Percentiles rank a stretch among this genome's conserved stretches.
Evolutionary conservation across 2,113 vertebrate genomes (phyloP).

Genomic region (Macquaria ambigua): DNA sequence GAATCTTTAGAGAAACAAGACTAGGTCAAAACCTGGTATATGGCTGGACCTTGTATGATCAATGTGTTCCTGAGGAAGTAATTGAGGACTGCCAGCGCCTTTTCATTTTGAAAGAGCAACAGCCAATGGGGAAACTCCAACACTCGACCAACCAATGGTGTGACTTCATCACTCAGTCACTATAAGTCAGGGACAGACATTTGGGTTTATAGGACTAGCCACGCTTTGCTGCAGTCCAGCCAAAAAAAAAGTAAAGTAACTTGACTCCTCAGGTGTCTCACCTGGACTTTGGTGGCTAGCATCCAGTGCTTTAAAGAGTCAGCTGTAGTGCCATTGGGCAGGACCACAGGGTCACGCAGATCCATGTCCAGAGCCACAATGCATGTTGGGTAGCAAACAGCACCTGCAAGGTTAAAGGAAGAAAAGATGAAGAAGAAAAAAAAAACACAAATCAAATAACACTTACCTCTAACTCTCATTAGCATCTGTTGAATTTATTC

Average conservation of each 20-base stretch:
- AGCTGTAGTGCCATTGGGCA: slow-evolving; percentile 87
- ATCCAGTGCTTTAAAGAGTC: slow-evolving; percentile 92
- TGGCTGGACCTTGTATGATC: too few species aligned
- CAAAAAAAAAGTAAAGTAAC: background rate
- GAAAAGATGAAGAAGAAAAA: slow-evolving; percentile 4
- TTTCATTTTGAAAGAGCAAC: too few species aligned
- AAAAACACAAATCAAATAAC: slow-evolving; percentile 24
- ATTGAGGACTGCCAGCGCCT: too few species aligned
- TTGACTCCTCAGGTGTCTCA: slow-evolving; percentile 65
- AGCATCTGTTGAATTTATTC: slow-evolving; percentile 72
- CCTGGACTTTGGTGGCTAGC: slow-evolving; percentile 90
- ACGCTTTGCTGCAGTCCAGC: too few species aligned
- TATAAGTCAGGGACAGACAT: too few species aligned
- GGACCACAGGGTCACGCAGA: slow-evolving; percentile 89
- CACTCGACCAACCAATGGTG: too few species aligned
- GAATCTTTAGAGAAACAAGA: background rate
- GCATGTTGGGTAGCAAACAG: slow-evolving; percentile 90
- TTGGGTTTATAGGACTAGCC: too few species aligned
- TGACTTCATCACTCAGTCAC: too few species aligned
- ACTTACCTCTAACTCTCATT: slow-evolving; percentile 53
- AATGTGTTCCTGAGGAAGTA: too few species aligned
- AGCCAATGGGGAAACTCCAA: too few species aligned
- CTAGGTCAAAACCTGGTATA: too few species aligned
- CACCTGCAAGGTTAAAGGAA: slow-evolving; percentile 82
- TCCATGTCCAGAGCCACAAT: slow-evolving; percentile 82